These are phyloP conservation scores for Dinomys branickii DNA, from an alignment of 2,113 vertebrate genomes.

Conservation along the genomic window DNA sequence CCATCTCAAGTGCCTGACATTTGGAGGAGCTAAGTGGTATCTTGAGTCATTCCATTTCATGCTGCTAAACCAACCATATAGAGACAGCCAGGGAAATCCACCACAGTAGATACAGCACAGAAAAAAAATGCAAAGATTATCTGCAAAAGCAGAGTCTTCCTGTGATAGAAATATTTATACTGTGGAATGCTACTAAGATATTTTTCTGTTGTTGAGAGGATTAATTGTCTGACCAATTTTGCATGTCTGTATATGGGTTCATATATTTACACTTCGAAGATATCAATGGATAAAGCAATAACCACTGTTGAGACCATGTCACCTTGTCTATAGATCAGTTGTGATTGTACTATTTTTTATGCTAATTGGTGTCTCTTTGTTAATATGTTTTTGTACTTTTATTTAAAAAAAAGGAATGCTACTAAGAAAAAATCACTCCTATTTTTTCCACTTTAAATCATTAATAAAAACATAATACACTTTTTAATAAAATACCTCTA, in stretches of 20 bases:
- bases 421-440: not conserved
- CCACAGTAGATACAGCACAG: not conserved
- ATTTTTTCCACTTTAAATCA: not conserved
- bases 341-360: no score
- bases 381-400: no score
- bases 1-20: not conserved
- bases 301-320: no score
- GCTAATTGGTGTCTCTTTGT: no score
- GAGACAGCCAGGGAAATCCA: not conserved
- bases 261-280: no score
- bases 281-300: no score
- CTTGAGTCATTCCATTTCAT: not conserved
- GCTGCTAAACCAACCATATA: not conserved
- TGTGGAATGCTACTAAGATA: no score
- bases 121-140: not conserved
- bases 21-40: not conserved
- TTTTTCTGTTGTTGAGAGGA: no score
- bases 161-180: not conserved
- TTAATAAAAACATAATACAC: not conserved
- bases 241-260: no score
- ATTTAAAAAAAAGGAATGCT: no score
- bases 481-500: not conserved
- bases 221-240: no score
- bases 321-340: no score
- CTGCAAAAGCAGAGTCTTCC: not conserved